These are phyloP conservation scores for Acrocyrtus sp. DNA, from an alignment of 2,888 invertebrate species.

Conservation along the genomic window DNA sequence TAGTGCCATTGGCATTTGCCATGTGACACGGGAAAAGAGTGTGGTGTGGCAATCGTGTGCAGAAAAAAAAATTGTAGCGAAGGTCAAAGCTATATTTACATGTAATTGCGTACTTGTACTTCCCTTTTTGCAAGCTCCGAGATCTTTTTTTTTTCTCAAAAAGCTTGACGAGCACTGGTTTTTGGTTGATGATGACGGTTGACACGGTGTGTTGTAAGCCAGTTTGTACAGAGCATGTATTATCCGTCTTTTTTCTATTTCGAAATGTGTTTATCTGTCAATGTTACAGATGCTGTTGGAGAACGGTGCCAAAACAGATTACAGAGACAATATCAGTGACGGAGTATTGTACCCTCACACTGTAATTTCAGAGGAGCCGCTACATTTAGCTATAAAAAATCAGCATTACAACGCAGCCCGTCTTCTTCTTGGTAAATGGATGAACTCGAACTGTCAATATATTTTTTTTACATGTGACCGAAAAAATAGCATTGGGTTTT, in stretches of 20 bases:
- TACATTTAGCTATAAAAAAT: constrained; percentile 88
- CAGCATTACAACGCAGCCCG: constrained; percentile 76
- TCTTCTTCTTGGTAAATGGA: constrained; percentile 56
- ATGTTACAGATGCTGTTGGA: constrained; percentile 76
- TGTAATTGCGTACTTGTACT: not conserved
- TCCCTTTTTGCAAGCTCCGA: no score
- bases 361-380: constrained; percentile 78
- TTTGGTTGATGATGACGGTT: no score
- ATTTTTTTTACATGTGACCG: not conserved
- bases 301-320: constrained; percentile 83
- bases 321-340: constrained; percentile 77
- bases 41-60: not conserved
- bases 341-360: constrained; percentile 65
- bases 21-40: constrained; percentile 12
- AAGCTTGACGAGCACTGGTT: no score
- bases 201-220: no score
- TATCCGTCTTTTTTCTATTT: no score
- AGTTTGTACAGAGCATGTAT: no score
- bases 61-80: not conserved
- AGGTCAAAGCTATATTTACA: constrained; percentile 27
- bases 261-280: constrained; percentile 64
- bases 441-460: not conserved
- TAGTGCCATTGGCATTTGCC: no score
- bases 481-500: not conserved
- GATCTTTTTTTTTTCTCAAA: no score